A percentile compares a stretch with the other conserved stretches of the same genome.
Evolutionary conservation across 2,113 vertebrate genomes (phyloP).

Genomic region (Coptodon bakossiorum): DNA sequence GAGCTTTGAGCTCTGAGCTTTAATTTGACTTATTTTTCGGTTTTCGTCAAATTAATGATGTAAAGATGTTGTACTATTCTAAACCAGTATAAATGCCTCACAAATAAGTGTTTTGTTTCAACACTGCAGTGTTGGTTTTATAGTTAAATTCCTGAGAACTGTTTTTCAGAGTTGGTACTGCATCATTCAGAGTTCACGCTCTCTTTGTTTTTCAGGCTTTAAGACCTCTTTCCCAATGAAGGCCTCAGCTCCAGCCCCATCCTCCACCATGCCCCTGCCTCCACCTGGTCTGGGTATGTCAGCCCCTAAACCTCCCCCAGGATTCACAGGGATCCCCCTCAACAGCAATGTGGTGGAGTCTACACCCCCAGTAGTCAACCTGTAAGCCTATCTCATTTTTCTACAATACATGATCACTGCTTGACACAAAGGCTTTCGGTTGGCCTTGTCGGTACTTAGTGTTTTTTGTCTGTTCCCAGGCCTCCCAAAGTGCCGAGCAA

Average conservation of each 20-base stretch:
- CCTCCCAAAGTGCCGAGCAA: constrained; percentile 41
- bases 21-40: background rate
- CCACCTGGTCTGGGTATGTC: constrained; percentile 78
- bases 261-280: constrained; percentile 42
- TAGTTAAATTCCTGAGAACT: background rate
- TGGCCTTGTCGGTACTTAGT: background rate
- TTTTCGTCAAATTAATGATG: background rate
- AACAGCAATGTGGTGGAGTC: constrained; percentile 75
- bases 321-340: constrained; percentile 84
- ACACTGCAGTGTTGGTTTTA: background rate
- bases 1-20: background rate
- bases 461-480: constrained; percentile 30
- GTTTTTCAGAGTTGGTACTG: background rate
- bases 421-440: background rate
- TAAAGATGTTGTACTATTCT: background rate
- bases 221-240: constrained; percentile 83
- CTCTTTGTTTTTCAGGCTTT: constrained; percentile 76
- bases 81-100: background rate
- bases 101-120: background rate
- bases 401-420: background rate
- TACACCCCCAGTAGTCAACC: constrained; percentile 63
- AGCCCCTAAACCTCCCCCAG: constrained; percentile 88
- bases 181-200: background rate
- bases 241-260: constrained; percentile 36
- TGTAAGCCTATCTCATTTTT: constrained; percentile 67